Evolutionary conservation across 1,140 invertebrate species (phyloP).

Genomic region (Bombus sibiricus): DNA sequence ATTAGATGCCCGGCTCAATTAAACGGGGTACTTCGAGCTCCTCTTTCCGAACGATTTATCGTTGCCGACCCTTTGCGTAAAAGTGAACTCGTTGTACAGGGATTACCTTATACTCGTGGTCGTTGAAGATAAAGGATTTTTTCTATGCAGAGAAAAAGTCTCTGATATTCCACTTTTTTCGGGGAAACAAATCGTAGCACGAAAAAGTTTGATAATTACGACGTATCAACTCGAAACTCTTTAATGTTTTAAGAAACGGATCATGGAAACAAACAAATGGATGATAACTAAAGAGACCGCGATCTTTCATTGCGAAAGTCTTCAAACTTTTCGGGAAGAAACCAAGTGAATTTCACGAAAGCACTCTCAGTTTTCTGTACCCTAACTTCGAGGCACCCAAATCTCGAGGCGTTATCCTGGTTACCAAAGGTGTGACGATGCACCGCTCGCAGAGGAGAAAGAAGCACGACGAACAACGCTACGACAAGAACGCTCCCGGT

Average conservation of each 20-base stretch:
- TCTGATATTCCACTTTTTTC: neutral
- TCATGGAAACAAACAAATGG: too few species aligned
- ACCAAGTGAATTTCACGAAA: neutral
- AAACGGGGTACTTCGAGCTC: neutral
- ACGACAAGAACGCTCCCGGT: neutral
- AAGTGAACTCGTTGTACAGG: neutral
- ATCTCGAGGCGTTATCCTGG: neutral
- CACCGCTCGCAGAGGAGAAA: neutral
- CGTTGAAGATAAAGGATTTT: neutral
- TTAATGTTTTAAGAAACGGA: too few species aligned
- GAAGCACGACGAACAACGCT: constrained; percentile 10
- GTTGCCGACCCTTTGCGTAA: neutral
- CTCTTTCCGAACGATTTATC: constrained; percentile 1
- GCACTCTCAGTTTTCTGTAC: neutral
- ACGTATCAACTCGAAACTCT: neutral
- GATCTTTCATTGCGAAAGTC: neutral
- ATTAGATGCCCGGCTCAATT: constrained; percentile 41
- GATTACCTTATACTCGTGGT: neutral
- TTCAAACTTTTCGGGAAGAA: neutral
- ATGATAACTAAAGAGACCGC: neutral
- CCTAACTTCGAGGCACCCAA: neutral
- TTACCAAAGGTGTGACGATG: neutral
- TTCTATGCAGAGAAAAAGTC: neutral
- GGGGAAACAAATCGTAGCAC: neutral
- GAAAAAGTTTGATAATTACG: neutral